phyloP scores from a whole-genome alignment of 2,888 invertebrate species.

The Bombyx huttoni region DNA sequence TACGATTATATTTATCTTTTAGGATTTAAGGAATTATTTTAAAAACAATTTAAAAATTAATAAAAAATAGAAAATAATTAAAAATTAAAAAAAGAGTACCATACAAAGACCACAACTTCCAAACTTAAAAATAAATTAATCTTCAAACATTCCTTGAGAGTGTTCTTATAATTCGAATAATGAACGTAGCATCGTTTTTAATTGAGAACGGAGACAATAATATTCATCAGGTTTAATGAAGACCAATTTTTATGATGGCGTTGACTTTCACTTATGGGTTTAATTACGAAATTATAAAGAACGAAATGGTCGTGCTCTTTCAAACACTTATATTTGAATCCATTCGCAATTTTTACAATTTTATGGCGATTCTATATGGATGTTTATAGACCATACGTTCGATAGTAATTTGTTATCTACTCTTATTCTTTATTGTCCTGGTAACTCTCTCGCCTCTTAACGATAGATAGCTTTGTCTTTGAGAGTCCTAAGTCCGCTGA shows the following conservation, averaged over 20 bases:
- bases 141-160: neutral
- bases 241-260: neutral
- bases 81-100: neutral
- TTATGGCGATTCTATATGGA: too few species aligned
- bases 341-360: too few species aligned
- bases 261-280: neutral
- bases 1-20: too few species aligned
- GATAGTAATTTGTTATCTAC: too few species aligned
- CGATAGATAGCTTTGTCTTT: too few species aligned
- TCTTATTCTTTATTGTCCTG: too few species aligned
- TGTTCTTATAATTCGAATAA: neutral
- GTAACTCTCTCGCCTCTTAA: too few species aligned
- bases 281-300: neutral
- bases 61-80: too few species aligned
- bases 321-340: neutral
- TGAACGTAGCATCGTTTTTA: neutral
- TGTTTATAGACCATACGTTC: too few species aligned
- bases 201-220: neutral
- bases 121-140: neutral
- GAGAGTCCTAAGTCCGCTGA: too few species aligned
- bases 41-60: too few species aligned
- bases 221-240: neutral
- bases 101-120: neutral
- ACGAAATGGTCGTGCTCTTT: neutral
- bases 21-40: too few species aligned